Base-by-base conservation (phyloP, 2,113 vertebrate genomes). In the Pluvialis apricaria region DNA sequence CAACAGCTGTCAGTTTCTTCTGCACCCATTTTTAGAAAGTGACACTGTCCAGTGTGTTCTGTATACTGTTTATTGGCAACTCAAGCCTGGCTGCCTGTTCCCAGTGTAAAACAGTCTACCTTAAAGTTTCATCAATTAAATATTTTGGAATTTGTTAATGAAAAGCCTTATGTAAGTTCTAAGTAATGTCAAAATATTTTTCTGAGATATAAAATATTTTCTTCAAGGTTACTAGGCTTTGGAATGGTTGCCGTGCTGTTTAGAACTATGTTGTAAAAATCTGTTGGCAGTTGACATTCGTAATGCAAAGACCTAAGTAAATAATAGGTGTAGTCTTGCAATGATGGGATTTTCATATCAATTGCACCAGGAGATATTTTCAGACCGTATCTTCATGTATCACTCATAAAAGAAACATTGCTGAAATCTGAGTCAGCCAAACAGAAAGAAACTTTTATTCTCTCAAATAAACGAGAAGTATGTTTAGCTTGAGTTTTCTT, bases 1-100 rank as follows among this genome's bases (percentile, higher is more conserved):
- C 69, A 84, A 60, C 89, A 95, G 97, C 88, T 97, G 96, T 94
- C 92, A 94, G 79, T 95, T 97, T 83, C 83, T 94, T 69, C 82
- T 88, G 82, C 60, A 47, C 84, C 91, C 92, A 84, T 73, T 95
- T 98, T 97, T 97, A 97, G 95, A 94, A 96, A 89, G 68, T 92
- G 91, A 89, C 85, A 61, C n/a, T 90, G 49, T 40, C 77, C 70
- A 32, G 26, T 38, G 58, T 88, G 61, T 73, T 71, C 86, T 73
- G 47, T 38, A 11, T 45, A 6, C 86, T 72, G 31, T 89, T 92
- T 89, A 47, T 79, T 87, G 84, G 73, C 94, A 92, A 34, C 45
- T 91, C 75, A 80, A 90, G 65, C 77, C n/a, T 54, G 87, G 75
- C 81, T 85, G 84, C 52, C 68, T 31, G 42, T 95, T 86, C 32